phyloP scores from a whole-genome alignment of 2,888 invertebrate genomes.

The Papilio demoleus region DNA sequence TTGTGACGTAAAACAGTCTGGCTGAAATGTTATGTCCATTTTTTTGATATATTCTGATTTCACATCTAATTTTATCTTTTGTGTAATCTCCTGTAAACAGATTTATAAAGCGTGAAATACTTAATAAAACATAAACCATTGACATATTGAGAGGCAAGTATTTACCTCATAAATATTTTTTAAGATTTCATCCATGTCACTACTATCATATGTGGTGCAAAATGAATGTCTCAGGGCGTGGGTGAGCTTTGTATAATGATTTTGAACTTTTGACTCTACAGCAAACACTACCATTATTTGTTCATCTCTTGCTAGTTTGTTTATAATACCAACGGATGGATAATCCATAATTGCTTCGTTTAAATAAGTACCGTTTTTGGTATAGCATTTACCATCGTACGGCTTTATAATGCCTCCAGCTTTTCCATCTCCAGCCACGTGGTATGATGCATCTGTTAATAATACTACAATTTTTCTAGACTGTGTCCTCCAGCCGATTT shows the following conservation, averaged over 20 bases:
- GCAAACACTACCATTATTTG: conserved; percentile 61
- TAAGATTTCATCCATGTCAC: conserved; percentile 46
- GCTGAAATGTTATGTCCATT: conserved; percentile 75
- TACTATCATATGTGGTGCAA: conserved; percentile 39
- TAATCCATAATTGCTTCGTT: conserved; percentile 87
- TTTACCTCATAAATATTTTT: conserved; percentile 61
- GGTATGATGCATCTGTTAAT: conserved; percentile 90
- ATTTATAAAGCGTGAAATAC: not conserved
- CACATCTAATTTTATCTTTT: conserved; percentile 56
- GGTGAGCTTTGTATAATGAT: conserved; percentile 52
- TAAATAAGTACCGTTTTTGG: conserved; percentile 80
- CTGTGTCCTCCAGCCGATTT: conserved; percentile 90
- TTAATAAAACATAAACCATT: not conserved
- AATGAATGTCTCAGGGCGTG: conserved; percentile 55
- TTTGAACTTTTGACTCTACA: conserved; percentile 40
- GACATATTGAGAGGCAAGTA: conserved; percentile 4
- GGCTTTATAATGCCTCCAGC: conserved; percentile 85
- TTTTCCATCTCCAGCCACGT: conserved; percentile 91
- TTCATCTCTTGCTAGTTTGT: conserved; percentile 64
- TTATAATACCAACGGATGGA: conserved; percentile 89
- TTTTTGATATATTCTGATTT: conserved; percentile 49
- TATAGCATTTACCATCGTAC: conserved; percentile 88
- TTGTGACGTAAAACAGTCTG: conserved; percentile 54
- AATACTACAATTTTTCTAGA: conserved; percentile 90
- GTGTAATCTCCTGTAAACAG: conserved; percentile 60